Conservation (phyloP, 2,888 invertebrate species). For the Phymatocera aterrima region DNA sequence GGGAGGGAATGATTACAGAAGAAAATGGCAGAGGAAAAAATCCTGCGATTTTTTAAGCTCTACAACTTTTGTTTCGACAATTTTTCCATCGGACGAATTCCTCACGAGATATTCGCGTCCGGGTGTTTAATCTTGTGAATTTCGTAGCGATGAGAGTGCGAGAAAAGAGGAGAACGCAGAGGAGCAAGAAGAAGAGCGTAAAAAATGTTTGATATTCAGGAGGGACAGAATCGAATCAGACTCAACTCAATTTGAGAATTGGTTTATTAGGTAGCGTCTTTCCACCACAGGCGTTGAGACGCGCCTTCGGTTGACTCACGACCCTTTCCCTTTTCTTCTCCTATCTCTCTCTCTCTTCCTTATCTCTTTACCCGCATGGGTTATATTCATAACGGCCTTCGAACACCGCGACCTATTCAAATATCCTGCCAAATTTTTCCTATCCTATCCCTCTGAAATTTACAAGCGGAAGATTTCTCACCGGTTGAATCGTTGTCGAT, state of each 20-base stretch:
- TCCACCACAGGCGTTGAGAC: slow-evolving; percentile 41
- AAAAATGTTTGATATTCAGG: slow-evolving; percentile 62
- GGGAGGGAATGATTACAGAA: not conserved
- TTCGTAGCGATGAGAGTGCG: not conserved
- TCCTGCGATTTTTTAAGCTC: not conserved
- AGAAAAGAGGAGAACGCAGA: not conserved
- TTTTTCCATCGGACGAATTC: not conserved
- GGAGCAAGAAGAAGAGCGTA: slow-evolving; percentile 1
- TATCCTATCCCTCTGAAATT: not conserved
- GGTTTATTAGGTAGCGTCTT: slow-evolving; percentile 55
- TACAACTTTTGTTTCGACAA: slow-evolving; percentile 5
- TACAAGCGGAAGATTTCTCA: too few relatives aligned
- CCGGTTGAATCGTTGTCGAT: too few relatives aligned
- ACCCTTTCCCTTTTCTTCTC: slow-evolving; percentile 46
- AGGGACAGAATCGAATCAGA: slow-evolving; percentile 52
- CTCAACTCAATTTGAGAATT: slow-evolving; percentile 67
- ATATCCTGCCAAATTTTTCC: slow-evolving; percentile 50
- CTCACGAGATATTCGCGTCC: not conserved
- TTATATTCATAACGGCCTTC: slow-evolving; percentile 58
- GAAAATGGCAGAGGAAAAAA: not conserved
- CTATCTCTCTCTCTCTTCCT: slow-evolving; percentile 29
- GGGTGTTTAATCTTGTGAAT: not conserved
- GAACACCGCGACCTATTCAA: slow-evolving; percentile 56
- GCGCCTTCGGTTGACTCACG: slow-evolving; percentile 28
- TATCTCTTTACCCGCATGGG: slow-evolving; percentile 53